phyloP scores from a whole-genome alignment of 2,888 invertebrate genomes.

The Drosophila borborema region DNA sequence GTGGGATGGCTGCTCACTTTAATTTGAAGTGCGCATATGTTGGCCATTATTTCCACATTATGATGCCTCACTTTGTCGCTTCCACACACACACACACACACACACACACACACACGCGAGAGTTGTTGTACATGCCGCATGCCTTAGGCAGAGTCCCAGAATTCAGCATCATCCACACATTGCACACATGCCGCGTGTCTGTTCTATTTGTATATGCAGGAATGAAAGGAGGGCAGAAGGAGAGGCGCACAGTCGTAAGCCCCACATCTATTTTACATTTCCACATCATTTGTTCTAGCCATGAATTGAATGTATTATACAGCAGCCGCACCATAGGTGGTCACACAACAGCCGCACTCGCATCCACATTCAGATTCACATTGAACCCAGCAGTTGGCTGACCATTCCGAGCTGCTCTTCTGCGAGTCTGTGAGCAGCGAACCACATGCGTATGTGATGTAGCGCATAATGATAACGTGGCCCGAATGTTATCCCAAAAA shows the following conservation, averaged over 20 bases:
- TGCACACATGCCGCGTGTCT: constrained; percentile 29
- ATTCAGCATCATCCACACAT: constrained; percentile 16
- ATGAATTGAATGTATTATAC: constrained; percentile 81
- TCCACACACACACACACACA: constrained; percentile 14
- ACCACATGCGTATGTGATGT: constrained; percentile 70
- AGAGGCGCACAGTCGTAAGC: constrained; percentile 50
- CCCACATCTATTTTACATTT: constrained; percentile 82
- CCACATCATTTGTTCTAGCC: constrained; percentile 83
- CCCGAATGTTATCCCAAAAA: constrained; percentile 39
- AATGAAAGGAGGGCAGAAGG: background rate
- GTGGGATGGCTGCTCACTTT: constrained; percentile 41
- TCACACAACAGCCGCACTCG: constrained; percentile 26
- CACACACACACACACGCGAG: constrained; percentile 4
- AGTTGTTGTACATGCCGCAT: constrained; percentile 16
- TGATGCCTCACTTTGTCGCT: constrained; percentile 45
- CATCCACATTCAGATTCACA: constrained; percentile 15
- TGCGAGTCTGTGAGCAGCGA: constrained; percentile 7
- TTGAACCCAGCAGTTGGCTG: constrained; percentile 41
- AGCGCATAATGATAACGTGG: constrained; percentile 79
- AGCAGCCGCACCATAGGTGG: constrained; percentile 58
- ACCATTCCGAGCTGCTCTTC: constrained; percentile 51
- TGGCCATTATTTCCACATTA: constrained; percentile 70
- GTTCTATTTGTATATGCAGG: constrained; percentile 26
- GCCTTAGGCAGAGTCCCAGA: constrained; percentile 6
- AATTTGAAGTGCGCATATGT: constrained; percentile 77